Conservation (phyloP, 2,888 invertebrate genomes). For the Salticus scenicus region DNA sequence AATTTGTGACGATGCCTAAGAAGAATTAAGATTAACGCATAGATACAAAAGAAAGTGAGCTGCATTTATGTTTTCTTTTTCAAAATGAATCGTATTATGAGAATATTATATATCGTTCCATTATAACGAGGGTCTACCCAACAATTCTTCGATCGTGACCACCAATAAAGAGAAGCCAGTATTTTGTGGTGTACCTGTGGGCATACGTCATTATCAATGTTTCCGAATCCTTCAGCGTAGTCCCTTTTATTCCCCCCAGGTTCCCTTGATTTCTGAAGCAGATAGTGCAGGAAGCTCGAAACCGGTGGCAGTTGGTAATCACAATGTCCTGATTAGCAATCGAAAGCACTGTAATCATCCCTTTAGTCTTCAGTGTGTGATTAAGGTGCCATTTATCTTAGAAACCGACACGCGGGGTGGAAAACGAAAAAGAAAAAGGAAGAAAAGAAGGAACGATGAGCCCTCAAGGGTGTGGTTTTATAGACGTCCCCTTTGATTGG, state of each 20-base stretch:
- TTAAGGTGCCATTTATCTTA: constrained; percentile 61
- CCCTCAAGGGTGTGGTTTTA: constrained; percentile 25
- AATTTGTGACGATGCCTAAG: too few relatives aligned
- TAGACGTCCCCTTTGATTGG: constrained; percentile 40
- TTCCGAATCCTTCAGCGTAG: background rate
- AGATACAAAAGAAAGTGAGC: too few relatives aligned
- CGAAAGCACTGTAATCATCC: constrained; percentile 69
- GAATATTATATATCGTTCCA: too few relatives aligned
- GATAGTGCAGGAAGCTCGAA: constrained; percentile 46
- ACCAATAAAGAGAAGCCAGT: background rate
- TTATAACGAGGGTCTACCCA: too few relatives aligned
- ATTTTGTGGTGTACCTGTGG: constrained; percentile 53
- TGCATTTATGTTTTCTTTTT: too few relatives aligned
- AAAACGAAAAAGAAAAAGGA: background rate
- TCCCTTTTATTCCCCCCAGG: background rate
- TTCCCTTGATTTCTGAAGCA: constrained; percentile 17
- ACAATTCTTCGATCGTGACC: background rate
- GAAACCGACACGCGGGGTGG: constrained; percentile 5
- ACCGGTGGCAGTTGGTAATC: constrained; percentile 68
- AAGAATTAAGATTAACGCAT: too few relatives aligned
- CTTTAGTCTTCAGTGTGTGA: constrained; percentile 67
- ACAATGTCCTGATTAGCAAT: constrained; percentile 68
- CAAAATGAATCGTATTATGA: too few relatives aligned
- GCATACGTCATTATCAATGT: constrained; percentile 13
- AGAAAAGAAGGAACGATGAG: constrained; percentile 10